Evolutionary conservation across 1,140 invertebrate genomes (phyloP).

Genomic region (Aricia agestis): DNA sequence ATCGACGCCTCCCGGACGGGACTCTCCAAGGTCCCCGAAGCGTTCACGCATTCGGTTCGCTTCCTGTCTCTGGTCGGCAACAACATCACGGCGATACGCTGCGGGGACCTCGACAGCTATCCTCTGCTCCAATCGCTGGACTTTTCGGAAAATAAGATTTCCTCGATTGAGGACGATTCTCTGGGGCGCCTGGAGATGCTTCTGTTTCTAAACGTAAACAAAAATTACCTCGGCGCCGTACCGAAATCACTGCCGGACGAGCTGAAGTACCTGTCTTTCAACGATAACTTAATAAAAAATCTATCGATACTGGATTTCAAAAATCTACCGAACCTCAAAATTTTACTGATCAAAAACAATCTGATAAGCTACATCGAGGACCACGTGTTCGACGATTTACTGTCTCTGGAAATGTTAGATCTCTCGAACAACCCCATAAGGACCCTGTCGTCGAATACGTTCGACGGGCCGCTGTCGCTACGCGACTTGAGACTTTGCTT

Average conservation of each 20-base stretch:
- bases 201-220: conserved; percentile 85
- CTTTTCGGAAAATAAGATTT: conserved; percentile 87
- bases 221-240: conserved; percentile 82
- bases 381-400: conserved; percentile 81
- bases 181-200: conserved; percentile 88
- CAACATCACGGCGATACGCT: conserved; percentile 81
- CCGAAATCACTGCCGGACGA: conserved; percentile 77
- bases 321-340: conserved; percentile 82
- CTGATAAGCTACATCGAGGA: conserved; percentile 80
- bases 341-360: conserved; percentile 83
- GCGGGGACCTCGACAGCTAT: conserved; percentile 93
- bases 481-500: conserved; percentile 82
- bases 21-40: conserved; percentile 86
- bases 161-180: conserved; percentile 89
- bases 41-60: conserved; percentile 88
- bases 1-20: conserved; percentile 90
- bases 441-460: conserved; percentile 79
- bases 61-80: conserved; percentile 88
- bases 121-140: conserved; percentile 88
- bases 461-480: conserved; percentile 81
- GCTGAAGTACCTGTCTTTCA: conserved; percentile 70
- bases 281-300: conserved; percentile 79
- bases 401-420: conserved; percentile 82
- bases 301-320: conserved; percentile 82
- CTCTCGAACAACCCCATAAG: conserved; percentile 87